Evolutionary conservation across 2,888 invertebrate species (phyloP), one percentile per base, ranked within the genome.

Genomic region (Lasioglossum vierecki): DNA sequence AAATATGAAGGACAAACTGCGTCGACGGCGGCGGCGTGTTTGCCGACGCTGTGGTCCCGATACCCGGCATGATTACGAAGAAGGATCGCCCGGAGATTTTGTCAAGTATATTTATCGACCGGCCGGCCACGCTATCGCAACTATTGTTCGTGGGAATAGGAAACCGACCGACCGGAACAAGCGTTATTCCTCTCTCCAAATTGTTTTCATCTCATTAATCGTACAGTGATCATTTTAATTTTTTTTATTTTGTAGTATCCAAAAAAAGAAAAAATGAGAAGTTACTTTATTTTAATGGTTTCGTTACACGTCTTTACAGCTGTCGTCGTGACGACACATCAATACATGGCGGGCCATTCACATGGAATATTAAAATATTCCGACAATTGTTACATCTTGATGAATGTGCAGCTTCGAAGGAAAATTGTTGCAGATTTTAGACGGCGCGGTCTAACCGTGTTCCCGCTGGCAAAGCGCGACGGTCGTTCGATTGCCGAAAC

Each of bases 1-100:
- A 72, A 76, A 78, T 86, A 72, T 76, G 77, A 72, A 70, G 82
- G 80, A 77, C 74, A 84, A 77, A 82, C 82, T 35, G 60, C 39
- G 57, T 18, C 39, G 46, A 9, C 44, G 30, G 70, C 39, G 22
- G 39, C 46, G 26, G 39, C 8, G 77, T 70, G 77, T 77, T 73
- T 82, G 73, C 68, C 77, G 49, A 49, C 53, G 75, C 8, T 15
- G 35, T 15, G 11, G 26, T 30, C 15, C 30, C 75, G 74, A 76
- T 53, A 60, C 13, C 3, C 22, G 26, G n/a, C 11, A 76, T 71
- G 70, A 81, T 76, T n/a, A 41, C 18, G 49, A 76, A n/a, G 46
- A 18, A 41, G 71, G 26, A 53, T 77, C 63, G 26, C 1, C 15
- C n/a, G 46, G 26, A 60, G 46, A 78, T 53, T 81, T 73, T 76